These are phyloP conservation scores for Cervus canadensis DNA, from an alignment of 2,113 vertebrate genomes.

Conservation along the genomic window DNA sequence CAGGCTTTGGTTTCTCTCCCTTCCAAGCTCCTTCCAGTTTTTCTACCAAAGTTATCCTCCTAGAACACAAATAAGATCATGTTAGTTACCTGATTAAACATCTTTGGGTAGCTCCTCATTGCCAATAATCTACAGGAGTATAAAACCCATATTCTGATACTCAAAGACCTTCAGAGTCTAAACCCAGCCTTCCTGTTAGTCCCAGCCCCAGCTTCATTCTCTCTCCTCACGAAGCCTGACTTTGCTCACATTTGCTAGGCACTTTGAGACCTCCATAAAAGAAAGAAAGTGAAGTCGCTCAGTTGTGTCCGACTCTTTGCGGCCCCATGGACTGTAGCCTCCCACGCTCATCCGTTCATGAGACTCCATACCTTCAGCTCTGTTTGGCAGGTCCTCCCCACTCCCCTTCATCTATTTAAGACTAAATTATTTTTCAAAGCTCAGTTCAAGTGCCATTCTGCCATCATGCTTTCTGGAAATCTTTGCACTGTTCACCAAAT, in stretches of 20 bases:
- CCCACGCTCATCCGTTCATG: too few species aligned
- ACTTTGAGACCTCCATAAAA: not conserved
- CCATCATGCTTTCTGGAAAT: slow-evolving; percentile 28
- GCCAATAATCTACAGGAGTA: not conserved
- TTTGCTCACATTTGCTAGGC: not conserved
- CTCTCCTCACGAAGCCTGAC: not conserved
- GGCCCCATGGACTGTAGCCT: too few species aligned
- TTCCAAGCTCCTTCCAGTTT: not conserved
- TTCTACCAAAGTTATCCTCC: not conserved
- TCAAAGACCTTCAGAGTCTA: not conserved
- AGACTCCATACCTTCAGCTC: not conserved
- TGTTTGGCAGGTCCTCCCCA: not conserved
- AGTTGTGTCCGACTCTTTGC: too few species aligned
- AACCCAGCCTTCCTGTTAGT: not conserved
- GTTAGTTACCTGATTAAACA: slow-evolving; percentile 19
- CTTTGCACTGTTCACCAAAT: slow-evolving; percentile 14
- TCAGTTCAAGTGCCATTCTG: slow-evolving; percentile 3
- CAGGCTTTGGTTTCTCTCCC: not conserved
- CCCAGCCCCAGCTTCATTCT: not conserved
- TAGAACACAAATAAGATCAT: slow-evolving; percentile 2
- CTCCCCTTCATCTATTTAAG: not conserved
- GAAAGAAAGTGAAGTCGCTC: too few species aligned
- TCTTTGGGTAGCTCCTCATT: not conserved
- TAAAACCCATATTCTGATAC: not conserved
- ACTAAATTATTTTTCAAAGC: slow-evolving; percentile 20